phyloP scores from a whole-genome alignment of 1,140 invertebrate species.

The Magallana gigas region DNA sequence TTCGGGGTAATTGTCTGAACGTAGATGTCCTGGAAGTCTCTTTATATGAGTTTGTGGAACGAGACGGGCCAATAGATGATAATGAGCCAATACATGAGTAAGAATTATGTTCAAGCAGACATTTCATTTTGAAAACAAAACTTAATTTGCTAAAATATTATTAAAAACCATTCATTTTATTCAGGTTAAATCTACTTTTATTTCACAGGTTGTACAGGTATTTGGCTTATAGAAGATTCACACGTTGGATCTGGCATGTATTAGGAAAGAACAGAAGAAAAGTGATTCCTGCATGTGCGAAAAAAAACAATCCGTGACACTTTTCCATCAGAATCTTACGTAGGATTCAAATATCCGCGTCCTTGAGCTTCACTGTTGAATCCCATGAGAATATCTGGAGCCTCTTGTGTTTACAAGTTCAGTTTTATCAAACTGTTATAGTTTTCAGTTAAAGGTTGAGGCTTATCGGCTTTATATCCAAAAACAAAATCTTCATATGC shows the following conservation, averaged over 20 bases:
- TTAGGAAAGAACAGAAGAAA: constrained; percentile 47
- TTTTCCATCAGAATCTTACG: constrained; percentile 30
- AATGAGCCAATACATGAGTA: constrained; percentile 46
- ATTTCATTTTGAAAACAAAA: not conserved
- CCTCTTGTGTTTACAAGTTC: not conserved
- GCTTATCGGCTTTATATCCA: not conserved
- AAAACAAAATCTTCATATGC: too few species aligned
- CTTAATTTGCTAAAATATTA: not conserved
- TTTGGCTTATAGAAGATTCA: constrained; percentile 49
- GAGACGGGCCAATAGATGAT: constrained; percentile 26
- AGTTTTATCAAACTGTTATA: not conserved
- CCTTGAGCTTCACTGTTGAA: not conserved
- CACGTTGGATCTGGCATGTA: constrained; percentile 49
- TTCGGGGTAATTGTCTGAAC: constrained; percentile 44
- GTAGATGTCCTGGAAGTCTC: constrained; percentile 24
- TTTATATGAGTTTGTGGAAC: constrained; percentile 1
- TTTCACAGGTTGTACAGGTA: constrained; percentile 47
- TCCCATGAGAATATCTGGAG: not conserved
- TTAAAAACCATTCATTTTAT: not conserved
- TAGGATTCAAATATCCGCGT: constrained; percentile 29
- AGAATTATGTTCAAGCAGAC: not conserved
- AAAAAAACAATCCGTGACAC: constrained; percentile 1
- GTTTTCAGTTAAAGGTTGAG: not conserved
- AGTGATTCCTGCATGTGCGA: constrained; percentile 50
- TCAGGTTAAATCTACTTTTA: not conserved